Percentiles rank a stretch among this genome's conserved stretches.
Evolutionary conservation across 2,797 vertebrate species (phyloP).

Genomic region (Phalloptychus januarius): DNA sequence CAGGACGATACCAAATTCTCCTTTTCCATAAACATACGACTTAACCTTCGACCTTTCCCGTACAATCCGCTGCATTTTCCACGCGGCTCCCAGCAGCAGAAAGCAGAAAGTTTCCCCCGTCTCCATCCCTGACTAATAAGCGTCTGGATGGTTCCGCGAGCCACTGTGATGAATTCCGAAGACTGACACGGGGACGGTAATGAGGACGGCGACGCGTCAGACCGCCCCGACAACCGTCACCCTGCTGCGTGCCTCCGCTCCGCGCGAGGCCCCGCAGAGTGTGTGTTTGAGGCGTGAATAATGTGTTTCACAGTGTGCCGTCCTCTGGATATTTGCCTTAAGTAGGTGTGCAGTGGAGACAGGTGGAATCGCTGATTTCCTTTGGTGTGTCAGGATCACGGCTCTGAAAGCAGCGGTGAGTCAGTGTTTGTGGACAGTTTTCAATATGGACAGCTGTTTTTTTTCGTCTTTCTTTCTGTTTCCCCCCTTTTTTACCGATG

Average conservation of each 20-base stretch:
- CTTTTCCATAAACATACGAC: neutral
- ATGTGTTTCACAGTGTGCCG: constrained; percentile 58
- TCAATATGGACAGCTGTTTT: constrained; percentile 27
- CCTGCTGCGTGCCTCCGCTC: constrained; percentile 8
- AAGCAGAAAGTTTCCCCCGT: constrained; percentile 10
- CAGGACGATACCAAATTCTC: neutral
- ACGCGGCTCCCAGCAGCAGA: neutral
- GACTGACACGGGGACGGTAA: constrained; percentile 36
- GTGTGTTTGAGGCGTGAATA: constrained; percentile 62
- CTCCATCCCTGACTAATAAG: constrained; percentile 22
- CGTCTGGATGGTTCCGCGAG: constrained; percentile 11
- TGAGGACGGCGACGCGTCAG: constrained; percentile 41
- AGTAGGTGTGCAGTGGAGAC: constrained; percentile 46
- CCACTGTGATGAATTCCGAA: constrained; percentile 29
- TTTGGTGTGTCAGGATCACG: constrained; percentile 45
- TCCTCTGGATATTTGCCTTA: constrained; percentile 61
- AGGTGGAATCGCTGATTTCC: constrained; percentile 51
- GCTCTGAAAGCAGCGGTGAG: constrained; percentile 17
- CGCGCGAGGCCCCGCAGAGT: constrained; percentile 30
- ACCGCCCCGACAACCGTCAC: constrained; percentile 45
- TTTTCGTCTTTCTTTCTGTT: neutral
- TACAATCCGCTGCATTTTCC: neutral
- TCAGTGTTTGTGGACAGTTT: constrained; percentile 10
- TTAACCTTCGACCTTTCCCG: neutral
- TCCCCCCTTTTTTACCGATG: constrained; percentile 23